Evolutionary conservation across 2,888 invertebrate species (phyloP).

Genomic region (Melieria crassipennis): DNA sequence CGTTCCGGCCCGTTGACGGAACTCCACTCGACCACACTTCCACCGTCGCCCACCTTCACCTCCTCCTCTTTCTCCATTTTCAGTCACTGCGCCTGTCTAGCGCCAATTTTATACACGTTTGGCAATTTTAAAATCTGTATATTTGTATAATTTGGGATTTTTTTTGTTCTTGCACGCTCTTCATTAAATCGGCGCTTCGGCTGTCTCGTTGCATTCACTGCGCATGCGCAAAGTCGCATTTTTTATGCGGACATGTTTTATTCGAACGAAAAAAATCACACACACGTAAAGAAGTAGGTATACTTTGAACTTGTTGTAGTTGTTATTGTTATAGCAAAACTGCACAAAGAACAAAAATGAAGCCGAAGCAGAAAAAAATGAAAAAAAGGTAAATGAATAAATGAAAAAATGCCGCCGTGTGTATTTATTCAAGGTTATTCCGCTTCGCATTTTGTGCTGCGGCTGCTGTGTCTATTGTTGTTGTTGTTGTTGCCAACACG

Average conservation of each 20-base stretch:
- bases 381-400: background rate
- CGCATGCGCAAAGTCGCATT: constrained; percentile 35
- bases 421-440: constrained; percentile 25
- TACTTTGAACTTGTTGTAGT: constrained; percentile 23
- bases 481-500: background rate
- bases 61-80: background rate
- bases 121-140: background rate
- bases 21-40: constrained; percentile 22
- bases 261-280: background rate
- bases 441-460: constrained; percentile 22
- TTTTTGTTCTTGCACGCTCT: constrained; percentile 10
- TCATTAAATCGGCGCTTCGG: background rate
- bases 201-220: constrained; percentile 30
- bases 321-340: background rate
- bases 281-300: constrained; percentile 12
- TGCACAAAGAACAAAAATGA: constrained; percentile 12
- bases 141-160: background rate
- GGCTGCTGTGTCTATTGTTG: background rate
- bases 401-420: constrained; percentile 1
- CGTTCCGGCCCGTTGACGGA: constrained; percentile 47
- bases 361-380: background rate
- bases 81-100: too few species aligned
- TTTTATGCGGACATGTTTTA: constrained; percentile 9
- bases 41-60: background rate
- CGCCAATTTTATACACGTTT: background rate